These are phyloP conservation scores for Balaeniceps rex DNA, from an alignment of 2,113 vertebrate species.

Conservation along the genomic window DNA sequence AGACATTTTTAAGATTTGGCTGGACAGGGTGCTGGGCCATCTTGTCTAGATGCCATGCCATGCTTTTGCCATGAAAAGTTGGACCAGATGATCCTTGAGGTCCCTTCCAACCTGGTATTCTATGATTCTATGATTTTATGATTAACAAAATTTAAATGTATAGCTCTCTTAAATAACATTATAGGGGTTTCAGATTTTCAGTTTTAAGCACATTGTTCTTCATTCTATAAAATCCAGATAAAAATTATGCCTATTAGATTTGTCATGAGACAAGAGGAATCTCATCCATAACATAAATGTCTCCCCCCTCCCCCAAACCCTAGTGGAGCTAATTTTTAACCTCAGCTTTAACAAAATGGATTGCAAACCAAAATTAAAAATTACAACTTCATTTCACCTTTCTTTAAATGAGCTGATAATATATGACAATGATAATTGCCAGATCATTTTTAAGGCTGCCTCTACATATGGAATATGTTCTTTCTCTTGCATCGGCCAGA, in stretches of 20 bases:
- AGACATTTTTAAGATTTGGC: too few relatives aligned
- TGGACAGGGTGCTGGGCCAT: too few relatives aligned
- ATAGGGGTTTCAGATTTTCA: neutral
- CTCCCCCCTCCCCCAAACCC: neutral
- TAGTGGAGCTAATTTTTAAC: neutral
- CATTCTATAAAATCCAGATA: neutral
- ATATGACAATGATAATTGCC: neutral
- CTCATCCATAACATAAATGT: neutral
- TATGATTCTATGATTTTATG: neutral
- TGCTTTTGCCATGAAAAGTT: too few relatives aligned
- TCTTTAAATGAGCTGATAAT: neutral
- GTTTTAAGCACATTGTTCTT: neutral
- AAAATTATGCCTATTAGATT: neutral
- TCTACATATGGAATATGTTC: neutral
- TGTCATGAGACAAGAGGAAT: neutral
- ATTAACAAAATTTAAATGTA: neutral
- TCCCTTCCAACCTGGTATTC: neutral
- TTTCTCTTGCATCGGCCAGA: neutral
- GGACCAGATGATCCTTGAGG: too few relatives aligned
- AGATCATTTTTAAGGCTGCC: neutral
- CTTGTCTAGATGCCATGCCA: too few relatives aligned
- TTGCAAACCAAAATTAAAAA: neutral
- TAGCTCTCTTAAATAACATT: neutral
- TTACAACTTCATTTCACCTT: neutral
- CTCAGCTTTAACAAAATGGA: neutral